phyloP scores from a whole-genome alignment of 2,113 vertebrate genomes.

The Syrmaticus mikado region DNA sequence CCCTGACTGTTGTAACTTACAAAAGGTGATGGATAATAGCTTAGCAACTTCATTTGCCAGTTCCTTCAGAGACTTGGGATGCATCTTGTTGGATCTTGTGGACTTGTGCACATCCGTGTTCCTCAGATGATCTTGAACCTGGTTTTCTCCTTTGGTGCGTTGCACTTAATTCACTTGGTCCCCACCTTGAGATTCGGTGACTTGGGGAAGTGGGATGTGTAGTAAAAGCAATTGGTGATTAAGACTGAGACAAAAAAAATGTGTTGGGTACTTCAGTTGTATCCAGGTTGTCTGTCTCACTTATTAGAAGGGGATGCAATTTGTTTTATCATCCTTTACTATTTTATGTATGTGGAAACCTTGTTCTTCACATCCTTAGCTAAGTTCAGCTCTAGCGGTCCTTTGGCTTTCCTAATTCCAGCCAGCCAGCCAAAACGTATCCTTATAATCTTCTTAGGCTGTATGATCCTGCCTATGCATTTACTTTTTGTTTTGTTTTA shows the following conservation, averaged over 20 bases:
- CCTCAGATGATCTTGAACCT: not conserved
- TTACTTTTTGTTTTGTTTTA: not conserved
- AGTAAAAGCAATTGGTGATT: not conserved
- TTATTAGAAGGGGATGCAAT: not conserved
- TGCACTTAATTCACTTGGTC: not conserved
- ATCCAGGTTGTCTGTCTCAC: not conserved
- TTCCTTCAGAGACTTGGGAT: not conserved
- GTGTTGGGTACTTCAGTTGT: not conserved
- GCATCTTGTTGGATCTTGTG: not conserved
- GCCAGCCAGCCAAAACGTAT: not conserved
- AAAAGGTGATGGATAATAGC: not conserved
- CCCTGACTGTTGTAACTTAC: not conserved
- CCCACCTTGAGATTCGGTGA: not conserved
- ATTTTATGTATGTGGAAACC: not conserved
- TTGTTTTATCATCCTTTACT: not conserved
- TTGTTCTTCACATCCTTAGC: not conserved
- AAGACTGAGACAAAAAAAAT: not conserved
- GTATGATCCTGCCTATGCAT: not conserved
- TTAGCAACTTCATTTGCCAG: not conserved
- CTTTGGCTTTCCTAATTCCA: not conserved
- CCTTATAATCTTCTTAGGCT: not conserved
- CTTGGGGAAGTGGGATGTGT: not conserved
- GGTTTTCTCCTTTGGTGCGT: not conserved
- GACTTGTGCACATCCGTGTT: not conserved
- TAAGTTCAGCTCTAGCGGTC: not conserved